Conservation (phyloP, 2,113 vertebrate genomes). For the Turdus rufiventris region DNA sequence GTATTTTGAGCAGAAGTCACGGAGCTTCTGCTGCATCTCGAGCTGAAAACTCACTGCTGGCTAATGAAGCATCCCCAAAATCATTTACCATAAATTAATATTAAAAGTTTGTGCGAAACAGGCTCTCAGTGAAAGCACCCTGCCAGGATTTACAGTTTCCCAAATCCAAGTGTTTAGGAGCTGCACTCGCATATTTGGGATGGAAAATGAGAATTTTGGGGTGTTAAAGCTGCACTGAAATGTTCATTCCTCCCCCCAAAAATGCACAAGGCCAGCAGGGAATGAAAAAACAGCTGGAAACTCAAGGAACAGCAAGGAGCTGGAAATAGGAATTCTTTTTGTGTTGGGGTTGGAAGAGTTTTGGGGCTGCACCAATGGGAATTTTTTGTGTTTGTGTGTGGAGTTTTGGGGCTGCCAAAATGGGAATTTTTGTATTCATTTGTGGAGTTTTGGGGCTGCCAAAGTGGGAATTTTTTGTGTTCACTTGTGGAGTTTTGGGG, state of each 20-base stretch:
- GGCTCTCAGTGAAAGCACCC: not conserved
- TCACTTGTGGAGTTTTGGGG: too few species aligned
- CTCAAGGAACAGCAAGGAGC: not conserved
- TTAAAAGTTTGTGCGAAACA: not conserved
- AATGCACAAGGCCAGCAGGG: not conserved
- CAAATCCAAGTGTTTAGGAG: not conserved
- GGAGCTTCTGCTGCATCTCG: not conserved
- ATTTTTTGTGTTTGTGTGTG: too few species aligned
- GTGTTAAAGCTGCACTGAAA: not conserved
- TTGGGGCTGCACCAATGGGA: too few species aligned
- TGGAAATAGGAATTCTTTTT: too few species aligned
- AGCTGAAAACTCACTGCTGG: not conserved
- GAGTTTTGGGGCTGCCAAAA: too few species aligned
- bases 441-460: too few species aligned
- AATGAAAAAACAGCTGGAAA: not conserved
- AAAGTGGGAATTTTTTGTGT: too few species aligned
- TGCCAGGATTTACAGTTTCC: not conserved
- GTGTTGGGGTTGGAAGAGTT: too few species aligned
- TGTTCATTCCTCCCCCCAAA: too few species aligned
- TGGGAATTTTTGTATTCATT: too few species aligned
- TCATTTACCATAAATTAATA: constrained; percentile 38
- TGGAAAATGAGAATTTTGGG: not conserved
- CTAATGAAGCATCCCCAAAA: not conserved
- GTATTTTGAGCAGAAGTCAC: not conserved
- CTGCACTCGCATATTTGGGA: not conserved